Base-by-base conservation (phyloP, 2,888 invertebrate genomes). In the Nebria brevicollis region DNA sequence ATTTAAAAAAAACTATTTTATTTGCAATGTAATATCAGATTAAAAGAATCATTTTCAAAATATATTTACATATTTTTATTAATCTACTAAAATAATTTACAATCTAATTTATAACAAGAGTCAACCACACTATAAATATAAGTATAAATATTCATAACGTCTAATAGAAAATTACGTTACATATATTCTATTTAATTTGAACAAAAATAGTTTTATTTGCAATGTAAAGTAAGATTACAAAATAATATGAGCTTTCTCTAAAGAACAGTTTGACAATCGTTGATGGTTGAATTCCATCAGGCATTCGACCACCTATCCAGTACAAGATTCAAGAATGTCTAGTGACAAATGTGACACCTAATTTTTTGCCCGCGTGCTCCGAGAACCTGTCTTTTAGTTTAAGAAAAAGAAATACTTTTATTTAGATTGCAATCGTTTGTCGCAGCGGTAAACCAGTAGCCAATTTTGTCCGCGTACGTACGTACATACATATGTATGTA, bases 281-380 rank as follows among this genome's bases (percentile, higher is more conserved):
- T 70, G 70, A 11, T 34, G 25, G 11, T 26, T 26, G 70, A 70
- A 70, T 70, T 70, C 70, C 70, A 70, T 70, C 70, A 20, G 13
- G 11, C 26, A 70, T 54, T 77, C n/a, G 79, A 79, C 79, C 79
- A 79, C 79, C 79, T 75, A 79, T 68, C 54, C 74, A 74, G 75
- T 74, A 79, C 79, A 75, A 79, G 75, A 64, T 74, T 25, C 2
- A 25, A 74, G 79, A 79, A 79, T 79, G 79, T 79, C 75, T 66
- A 79, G 74, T 79, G 79, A 79, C 79, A 79, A 79, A 79, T 79
- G 68, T 74, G 79, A 79, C 79, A 79, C 79, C 66, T 54, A 54
- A 54, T 54, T 54, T 54, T 42, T 73, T 15, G 73, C 41, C 42
- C 41, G 73, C 20, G 68, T 13, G 7, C 42, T 26, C 20, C 20